Evolutionary conservation across 2,113 vertebrate species (phyloP).

Genomic region (Crotophaga sulcirostris): DNA sequence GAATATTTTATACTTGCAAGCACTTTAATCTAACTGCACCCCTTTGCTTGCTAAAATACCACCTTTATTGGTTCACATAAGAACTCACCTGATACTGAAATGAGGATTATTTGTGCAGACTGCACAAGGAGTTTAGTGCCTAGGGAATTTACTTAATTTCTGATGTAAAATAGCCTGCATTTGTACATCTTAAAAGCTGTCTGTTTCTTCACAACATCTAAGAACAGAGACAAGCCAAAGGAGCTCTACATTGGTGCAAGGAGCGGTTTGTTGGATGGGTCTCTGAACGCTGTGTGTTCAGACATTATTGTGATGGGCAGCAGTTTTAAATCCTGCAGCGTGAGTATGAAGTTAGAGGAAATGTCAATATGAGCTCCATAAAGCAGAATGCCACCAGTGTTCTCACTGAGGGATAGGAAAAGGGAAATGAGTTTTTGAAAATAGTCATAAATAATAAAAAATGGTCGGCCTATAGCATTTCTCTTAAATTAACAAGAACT

Average conservation of each 20-base stretch:
- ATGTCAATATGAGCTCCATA: slow-evolving; percentile 18
- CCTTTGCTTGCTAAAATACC: not conserved
- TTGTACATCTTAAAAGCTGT: not conserved
- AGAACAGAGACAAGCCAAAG: not conserved
- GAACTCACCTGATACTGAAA: not conserved
- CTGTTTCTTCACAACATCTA: not conserved
- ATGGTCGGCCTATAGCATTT: slow-evolving; percentile 45
- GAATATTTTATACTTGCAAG: slow-evolving; percentile 1
- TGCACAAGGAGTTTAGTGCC: not conserved
- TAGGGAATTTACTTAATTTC: not conserved
- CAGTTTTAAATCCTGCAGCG: not conserved
- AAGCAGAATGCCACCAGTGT: slow-evolving; percentile 29
- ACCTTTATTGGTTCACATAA: not conserved
- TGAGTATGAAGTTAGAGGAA: not conserved
- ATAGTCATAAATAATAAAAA: slow-evolving; percentile 65
- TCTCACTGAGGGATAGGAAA: not conserved
- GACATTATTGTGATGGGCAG: not conserved
- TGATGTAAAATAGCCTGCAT: not conserved
- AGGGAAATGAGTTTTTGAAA: slow-evolving; percentile 51
- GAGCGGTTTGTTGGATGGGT: not conserved
- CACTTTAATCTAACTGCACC: not conserved
- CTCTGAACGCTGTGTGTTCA: not conserved
- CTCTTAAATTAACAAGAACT: slow-evolving; percentile 52
- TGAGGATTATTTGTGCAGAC: not conserved
- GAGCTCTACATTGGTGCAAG: not conserved